Conservation (phyloP, 2,888 invertebrate species). For the Pyrrhia umbra region DNA sequence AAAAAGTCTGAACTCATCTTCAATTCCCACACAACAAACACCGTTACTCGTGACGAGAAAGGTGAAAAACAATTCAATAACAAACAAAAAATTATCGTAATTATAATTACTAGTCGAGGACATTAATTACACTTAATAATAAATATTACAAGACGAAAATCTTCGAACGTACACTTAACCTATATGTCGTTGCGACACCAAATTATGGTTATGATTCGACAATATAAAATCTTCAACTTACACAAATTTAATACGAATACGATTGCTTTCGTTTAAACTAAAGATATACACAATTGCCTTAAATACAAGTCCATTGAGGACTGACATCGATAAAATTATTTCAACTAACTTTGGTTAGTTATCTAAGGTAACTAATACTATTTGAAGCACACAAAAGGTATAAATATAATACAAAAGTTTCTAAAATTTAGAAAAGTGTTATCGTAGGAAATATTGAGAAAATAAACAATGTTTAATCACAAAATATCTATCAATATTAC, state of each 20-base stretch:
- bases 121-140: constrained; percentile 75
- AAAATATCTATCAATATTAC: background rate
- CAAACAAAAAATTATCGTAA: constrained; percentile 75
- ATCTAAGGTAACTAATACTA: constrained; percentile 52
- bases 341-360: constrained; percentile 54
- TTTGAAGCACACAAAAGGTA: constrained; percentile 46
- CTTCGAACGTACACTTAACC: constrained; percentile 74
- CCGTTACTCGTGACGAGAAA: constrained; percentile 89
- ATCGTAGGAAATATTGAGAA: constrained; percentile 47
- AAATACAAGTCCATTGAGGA: constrained; percentile 41
- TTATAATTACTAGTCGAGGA: constrained; percentile 78
- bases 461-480: too few species aligned
- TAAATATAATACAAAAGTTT: constrained; percentile 39
- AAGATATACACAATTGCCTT: constrained; percentile 51
- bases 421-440: constrained; percentile 33
- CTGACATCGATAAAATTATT: constrained; percentile 44
- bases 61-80: constrained; percentile 81
- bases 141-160: constrained; percentile 70
- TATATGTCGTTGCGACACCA: constrained; percentile 68
- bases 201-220: constrained; percentile 61
- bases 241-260: constrained; percentile 56
- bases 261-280: constrained; percentile 66
- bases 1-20: constrained; percentile 33
- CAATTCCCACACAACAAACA: constrained; percentile 73
- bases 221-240: constrained; percentile 58